Percentiles rank a stretch among this genome's conserved stretches.
phyloP scores from a whole-genome alignment of 2,113 vertebrate species.

The Spilogale gracilis region DNA sequence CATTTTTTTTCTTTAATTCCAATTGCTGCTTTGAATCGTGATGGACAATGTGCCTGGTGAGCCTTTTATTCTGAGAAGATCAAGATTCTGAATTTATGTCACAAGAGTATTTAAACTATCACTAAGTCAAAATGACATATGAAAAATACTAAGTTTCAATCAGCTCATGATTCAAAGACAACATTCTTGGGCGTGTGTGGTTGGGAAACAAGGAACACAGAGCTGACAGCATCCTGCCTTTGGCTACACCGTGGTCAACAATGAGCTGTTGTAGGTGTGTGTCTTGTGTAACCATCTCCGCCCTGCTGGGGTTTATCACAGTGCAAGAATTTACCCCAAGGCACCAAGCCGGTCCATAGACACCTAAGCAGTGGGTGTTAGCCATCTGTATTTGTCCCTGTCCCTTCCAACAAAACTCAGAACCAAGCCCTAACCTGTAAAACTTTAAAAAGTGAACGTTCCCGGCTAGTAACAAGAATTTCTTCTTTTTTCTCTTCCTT shows the following conservation, averaged over 20 bases:
- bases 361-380: not conserved
- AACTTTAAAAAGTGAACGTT: not conserved
- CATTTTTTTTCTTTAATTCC: not conserved
- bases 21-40: not conserved
- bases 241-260: conserved; percentile 69
- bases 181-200: conserved; percentile 79
- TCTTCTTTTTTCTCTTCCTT: not conserved
- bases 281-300: conserved; percentile 78
- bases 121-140: conserved; percentile 57
- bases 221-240: conserved; percentile 78
- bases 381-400: not conserved
- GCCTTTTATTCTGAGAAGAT: not conserved
- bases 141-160: conserved; percentile 41
- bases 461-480: not conserved
- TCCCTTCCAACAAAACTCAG: not conserved
- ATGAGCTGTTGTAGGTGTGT: conserved; percentile 68
- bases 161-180: conserved; percentile 82
- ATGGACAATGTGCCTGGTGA: not conserved
- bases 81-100: not conserved
- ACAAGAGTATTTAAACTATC: conserved; percentile 15
- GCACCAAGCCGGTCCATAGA: conserved; percentile 66
- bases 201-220: conserved; percentile 81
- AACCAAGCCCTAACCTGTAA: conserved; percentile 46
- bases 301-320: conserved; percentile 81
- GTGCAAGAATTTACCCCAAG: conserved; percentile 72